Evolutionary conservation across 2,113 vertebrate genomes (phyloP).

Genomic region (Oreotrochilus melanogaster): DNA sequence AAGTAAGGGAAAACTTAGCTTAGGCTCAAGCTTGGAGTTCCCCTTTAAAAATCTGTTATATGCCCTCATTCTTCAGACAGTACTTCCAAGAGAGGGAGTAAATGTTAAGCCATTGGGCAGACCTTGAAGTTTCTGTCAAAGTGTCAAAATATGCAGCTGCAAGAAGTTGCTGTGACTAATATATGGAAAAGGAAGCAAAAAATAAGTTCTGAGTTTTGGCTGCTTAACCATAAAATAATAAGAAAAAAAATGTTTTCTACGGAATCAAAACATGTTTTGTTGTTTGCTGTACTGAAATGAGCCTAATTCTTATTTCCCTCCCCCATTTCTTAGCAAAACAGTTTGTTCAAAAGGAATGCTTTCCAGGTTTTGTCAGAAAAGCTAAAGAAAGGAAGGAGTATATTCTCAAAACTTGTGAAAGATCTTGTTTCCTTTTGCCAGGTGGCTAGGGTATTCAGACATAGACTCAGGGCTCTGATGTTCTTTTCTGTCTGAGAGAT

Average conservation of each 20-base stretch:
- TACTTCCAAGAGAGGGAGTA: background rate
- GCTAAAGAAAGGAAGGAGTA: background rate
- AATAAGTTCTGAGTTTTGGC: background rate
- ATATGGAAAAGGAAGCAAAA: conserved; percentile 7
- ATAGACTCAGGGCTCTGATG: too few species aligned
- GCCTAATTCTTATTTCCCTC: background rate
- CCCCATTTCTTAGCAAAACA: background rate
- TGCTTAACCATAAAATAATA: background rate
- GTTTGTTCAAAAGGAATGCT: background rate
- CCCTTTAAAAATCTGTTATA: background rate
- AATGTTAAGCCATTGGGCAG: background rate
- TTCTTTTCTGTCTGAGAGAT: background rate
- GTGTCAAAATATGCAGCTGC: conserved; percentile 46
- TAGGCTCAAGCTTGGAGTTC: background rate
- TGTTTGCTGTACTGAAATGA: background rate
- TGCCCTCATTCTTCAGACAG: background rate
- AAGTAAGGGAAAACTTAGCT: background rate
- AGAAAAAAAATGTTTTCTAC: background rate
- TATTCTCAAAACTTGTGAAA: background rate
- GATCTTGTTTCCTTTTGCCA: background rate
- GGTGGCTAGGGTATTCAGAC: background rate
- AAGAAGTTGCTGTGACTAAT: background rate
- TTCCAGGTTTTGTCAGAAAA: background rate
- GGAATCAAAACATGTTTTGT: background rate
- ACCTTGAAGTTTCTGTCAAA: conserved; percentile 8